These are phyloP conservation scores for Drosophila sucinea DNA, from an alignment of 1,140 invertebrate genomes.

Conservation along the genomic window DNA sequence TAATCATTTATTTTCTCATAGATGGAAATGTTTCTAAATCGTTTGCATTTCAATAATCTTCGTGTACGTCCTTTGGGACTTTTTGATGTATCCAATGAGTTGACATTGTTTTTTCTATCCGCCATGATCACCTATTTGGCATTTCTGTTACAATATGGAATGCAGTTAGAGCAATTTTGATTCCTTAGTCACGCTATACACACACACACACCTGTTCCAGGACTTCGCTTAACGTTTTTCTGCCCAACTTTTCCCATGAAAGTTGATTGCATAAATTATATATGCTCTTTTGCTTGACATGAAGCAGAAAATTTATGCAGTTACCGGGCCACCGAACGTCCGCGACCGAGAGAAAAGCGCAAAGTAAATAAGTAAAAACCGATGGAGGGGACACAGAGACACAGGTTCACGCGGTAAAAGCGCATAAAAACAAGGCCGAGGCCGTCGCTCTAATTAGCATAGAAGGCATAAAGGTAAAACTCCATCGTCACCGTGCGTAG, in stretches of 20 bases:
- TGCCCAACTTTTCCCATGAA: slow-evolving; percentile 69
- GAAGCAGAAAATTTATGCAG: slow-evolving; percentile 78
- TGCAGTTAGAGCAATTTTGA: slow-evolving; percentile 31
- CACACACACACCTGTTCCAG: slow-evolving; percentile 63
- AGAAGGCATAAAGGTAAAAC: slow-evolving; percentile 37
- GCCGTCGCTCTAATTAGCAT: slow-evolving; percentile 78
- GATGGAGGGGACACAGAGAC: not conserved
- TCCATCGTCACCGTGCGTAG: slow-evolving; percentile 53
- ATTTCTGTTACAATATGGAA: slow-evolving; percentile 4
- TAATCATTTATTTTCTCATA: slow-evolving; percentile 7
- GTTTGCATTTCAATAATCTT: slow-evolving; percentile 40
- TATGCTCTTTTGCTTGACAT: slow-evolving; percentile 54
- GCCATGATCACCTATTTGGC: slow-evolving; percentile 59
- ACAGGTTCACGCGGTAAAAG: slow-evolving; percentile 66
- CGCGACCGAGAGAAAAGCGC: slow-evolving; percentile 8
- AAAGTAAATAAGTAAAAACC: not conserved
- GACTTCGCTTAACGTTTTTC: slow-evolving; percentile 74
- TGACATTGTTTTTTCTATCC: slow-evolving; percentile 50
- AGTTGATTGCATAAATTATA: slow-evolving; percentile 72
- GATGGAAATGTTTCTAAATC: slow-evolving; percentile 60
- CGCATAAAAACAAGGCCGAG: slow-evolving; percentile 79
- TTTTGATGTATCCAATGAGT: not conserved
- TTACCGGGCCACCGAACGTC: slow-evolving; percentile 22
- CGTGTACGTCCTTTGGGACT: slow-evolving; percentile 39
- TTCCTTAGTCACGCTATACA: slow-evolving; percentile 59